Conservation (phyloP, 2,797 vertebrate species). For the Lutjanus campechanus region DNA sequence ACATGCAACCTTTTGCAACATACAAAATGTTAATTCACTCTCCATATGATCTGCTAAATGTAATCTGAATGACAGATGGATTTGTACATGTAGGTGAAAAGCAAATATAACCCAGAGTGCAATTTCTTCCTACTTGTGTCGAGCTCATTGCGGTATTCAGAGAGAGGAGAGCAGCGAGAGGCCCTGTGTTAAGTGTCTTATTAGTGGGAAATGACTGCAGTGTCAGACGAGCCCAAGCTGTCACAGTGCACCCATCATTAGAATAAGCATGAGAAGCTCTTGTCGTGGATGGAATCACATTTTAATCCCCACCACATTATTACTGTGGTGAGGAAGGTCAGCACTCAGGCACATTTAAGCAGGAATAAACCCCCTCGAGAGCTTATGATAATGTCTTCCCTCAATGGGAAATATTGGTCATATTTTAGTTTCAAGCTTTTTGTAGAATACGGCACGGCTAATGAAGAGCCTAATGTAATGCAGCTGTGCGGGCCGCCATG, state of each 20-base stretch:
- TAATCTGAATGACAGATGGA: slow-evolving; percentile 59
- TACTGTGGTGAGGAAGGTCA: slow-evolving; percentile 86
- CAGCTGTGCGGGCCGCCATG: slow-evolving; percentile 88
- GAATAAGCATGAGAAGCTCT: slow-evolving; percentile 84
- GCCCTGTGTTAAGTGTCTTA: slow-evolving; percentile 87
- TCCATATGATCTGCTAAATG: slow-evolving; percentile 47
- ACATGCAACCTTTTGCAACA: slow-evolving; percentile 22
- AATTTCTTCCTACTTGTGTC: slow-evolving; percentile 78
- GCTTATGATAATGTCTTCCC: slow-evolving; percentile 87
- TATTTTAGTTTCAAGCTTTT: slow-evolving; percentile 89
- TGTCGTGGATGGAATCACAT: slow-evolving; percentile 81
- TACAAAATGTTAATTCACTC: slow-evolving; percentile 18
- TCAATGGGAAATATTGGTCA: slow-evolving; percentile 87
- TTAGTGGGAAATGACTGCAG: slow-evolving; percentile 84
- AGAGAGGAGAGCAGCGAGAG: slow-evolving; percentile 74
- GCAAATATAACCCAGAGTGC: slow-evolving; percentile 75
- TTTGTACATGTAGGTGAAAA: slow-evolving; percentile 69
- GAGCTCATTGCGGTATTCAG: slow-evolving; percentile 69
- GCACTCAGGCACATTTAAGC: slow-evolving; percentile 86
- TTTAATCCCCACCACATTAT: slow-evolving; percentile 86
- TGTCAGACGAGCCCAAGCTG: slow-evolving; percentile 74
- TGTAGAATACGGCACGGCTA: slow-evolving; percentile 87
- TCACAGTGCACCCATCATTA: slow-evolving; percentile 84
- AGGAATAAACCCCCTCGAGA: slow-evolving; percentile 86
- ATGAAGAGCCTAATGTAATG: slow-evolving; percentile 95